Conservation (phyloP, 2,113 vertebrate genomes). For the Anguilla japonica region DNA sequence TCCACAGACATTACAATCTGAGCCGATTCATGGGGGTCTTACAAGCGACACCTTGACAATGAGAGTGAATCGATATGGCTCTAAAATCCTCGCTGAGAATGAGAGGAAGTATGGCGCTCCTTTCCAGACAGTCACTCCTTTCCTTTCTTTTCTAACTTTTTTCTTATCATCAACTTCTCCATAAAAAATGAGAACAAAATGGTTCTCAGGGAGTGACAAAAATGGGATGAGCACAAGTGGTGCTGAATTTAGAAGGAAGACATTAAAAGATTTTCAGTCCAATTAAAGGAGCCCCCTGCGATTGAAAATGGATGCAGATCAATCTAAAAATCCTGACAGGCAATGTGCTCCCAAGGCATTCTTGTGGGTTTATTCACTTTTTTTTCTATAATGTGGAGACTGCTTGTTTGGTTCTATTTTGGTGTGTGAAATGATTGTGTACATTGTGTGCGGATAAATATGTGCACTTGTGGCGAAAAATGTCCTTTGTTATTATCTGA, state of each 20-base stretch:
- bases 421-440: not conserved
- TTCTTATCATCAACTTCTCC: conserved; percentile 5
- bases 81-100: conserved; percentile 8
- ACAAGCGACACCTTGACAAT: conserved; percentile 14
- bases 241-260: not conserved
- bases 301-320: conserved; percentile 9
- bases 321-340: not conserved
- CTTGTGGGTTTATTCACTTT: not conserved
- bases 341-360: not conserved
- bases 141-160: conserved; percentile 1
- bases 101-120: not conserved
- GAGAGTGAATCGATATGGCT: conserved; percentile 13
- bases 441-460: not conserved
- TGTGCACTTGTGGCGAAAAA: not conserved
- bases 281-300: not conserved
- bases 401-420: not conserved
- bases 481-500: not conserved
- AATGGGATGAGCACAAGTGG: not conserved
- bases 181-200: conserved; percentile 19
- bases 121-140: not conserved
- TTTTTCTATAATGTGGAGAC: not conserved
- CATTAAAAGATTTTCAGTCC: not conserved
- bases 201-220: not conserved
- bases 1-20: not conserved
- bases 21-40: conserved; percentile 21